Evolutionary conservation across 2,797 vertebrate genomes (phyloP), one percentile per base, ranked within the genome.

Genomic region (Artibeus lituratus): DNA sequence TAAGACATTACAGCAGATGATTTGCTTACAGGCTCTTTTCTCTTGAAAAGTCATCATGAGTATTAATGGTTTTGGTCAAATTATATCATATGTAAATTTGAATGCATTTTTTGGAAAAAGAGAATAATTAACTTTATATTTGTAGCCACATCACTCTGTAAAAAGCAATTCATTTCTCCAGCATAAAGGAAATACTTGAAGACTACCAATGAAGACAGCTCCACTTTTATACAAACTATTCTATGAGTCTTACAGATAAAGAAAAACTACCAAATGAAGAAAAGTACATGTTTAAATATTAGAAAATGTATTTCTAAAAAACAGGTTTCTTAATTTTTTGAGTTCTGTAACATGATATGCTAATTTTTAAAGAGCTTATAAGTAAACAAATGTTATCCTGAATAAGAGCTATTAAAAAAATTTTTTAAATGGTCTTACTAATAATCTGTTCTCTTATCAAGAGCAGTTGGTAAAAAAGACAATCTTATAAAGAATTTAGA

Each of bases 181-280:
- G 47, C 29, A n/a, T 77, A 96, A 95, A 96, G 76, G 7, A 96
- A 93, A 65, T 72, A 94, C 11, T 78, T 94, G 9, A 95, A 55
- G 70, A 55, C 24, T 22, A 44, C 59, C 76, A 84, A 3, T 65
- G 22, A 67, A 93, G 21, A 77, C 9, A 76, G 16, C 26, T 67
- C 29, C 22, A 83, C 14, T 76, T 93, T 73, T 32, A 73, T 8
- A 93, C 2, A 87, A 53, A 87, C 69, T 85, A 37, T 44, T 82
- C 70, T 80, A 7, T 49, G 32, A 82, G n/a, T 42, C 57, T 94
- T 91, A 62, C 19, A 77, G n/a, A 93, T 4, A 69, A 87, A 81
- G 91, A 81, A 26, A 84, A 92, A 91, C 35, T 49, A 84, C 11
- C 32, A 49, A 39, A 65, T 73, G 11, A 78, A 62, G 21, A 81